A percentile compares a stretch with the other conserved stretches of the same genome.
phyloP scores from a whole-genome alignment of 2,888 invertebrate species.

The Hydrotaea cyrtoneurina region DNA sequence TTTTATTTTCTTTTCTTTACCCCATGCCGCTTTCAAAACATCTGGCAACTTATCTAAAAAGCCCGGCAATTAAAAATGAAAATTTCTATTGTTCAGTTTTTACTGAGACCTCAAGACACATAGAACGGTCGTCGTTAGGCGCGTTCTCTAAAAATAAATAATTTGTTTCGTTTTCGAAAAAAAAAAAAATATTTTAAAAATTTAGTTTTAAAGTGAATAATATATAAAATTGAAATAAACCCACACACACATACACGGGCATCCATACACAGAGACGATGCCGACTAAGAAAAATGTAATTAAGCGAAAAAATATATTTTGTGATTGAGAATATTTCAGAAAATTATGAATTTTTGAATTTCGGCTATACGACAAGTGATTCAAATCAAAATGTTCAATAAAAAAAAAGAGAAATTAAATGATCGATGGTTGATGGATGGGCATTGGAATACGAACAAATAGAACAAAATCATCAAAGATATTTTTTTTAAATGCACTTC shows the following conservation, averaged over 20 bases:
- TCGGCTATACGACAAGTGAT: neutral
- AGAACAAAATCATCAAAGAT: neutral
- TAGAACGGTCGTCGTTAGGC: neutral
- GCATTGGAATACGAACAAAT: neutral
- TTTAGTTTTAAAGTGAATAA: neutral
- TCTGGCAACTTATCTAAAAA: neutral
- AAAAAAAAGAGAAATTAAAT: neutral
- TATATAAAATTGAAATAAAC: too few species aligned
- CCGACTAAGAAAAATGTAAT: slow-evolving; percentile 43
- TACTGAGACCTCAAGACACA: neutral
- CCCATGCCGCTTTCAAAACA: neutral
- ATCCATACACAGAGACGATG: neutral
- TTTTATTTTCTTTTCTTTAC: too few species aligned
- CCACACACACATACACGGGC: too few species aligned
- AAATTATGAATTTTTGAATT: neutral
- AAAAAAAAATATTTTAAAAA: neutral
- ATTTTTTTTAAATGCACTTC: neutral
- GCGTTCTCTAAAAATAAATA: slow-evolving; percentile 5
- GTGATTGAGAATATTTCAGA: neutral
- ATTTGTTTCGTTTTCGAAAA: neutral
- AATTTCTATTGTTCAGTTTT: slow-evolving; percentile 1
- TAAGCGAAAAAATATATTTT: neutral
- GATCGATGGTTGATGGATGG: too few species aligned
- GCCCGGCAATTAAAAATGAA: neutral
- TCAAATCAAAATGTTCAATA: neutral